phyloP scores from a whole-genome alignment of 2,113 vertebrate genomes.

The Stegostoma tigrinum region DNA sequence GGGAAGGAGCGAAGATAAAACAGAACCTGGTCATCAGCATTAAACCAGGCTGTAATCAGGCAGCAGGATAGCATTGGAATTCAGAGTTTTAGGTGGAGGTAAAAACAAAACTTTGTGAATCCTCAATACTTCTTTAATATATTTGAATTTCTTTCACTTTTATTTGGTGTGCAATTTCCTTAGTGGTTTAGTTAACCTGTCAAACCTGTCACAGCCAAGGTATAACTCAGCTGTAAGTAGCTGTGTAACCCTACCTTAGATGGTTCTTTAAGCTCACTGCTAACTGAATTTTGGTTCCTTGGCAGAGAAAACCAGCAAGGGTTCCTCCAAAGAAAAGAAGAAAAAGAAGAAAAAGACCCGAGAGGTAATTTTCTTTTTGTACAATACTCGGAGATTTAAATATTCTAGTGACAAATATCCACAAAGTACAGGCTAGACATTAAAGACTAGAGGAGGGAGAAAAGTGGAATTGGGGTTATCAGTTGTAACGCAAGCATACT shows the following conservation, averaged over 20 bases:
- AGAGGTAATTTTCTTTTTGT: constrained; percentile 61
- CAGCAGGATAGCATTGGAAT: not conserved
- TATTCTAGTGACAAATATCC: not conserved
- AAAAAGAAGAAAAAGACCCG: constrained; percentile 87
- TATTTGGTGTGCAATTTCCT: not conserved
- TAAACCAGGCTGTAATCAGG: not conserved
- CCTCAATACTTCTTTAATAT: not conserved
- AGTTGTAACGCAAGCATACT: not conserved
- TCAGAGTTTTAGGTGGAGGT: not conserved
- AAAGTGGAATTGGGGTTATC: not conserved
- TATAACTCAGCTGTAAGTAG: too few relatives aligned
- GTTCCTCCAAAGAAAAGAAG: constrained; percentile 71
- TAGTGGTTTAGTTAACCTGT: not conserved
- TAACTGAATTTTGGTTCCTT: constrained; percentile 11
- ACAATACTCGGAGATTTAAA: not conserved
- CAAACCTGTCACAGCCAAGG: not conserved
- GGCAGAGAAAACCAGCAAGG: constrained; percentile 69
- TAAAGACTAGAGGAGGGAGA: not conserved
- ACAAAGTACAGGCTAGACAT: not conserved
- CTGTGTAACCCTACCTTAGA: not conserved
- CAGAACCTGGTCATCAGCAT: not conserved
- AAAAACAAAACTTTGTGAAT: not conserved
- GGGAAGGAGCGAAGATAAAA: not conserved
- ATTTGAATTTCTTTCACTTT: not conserved
- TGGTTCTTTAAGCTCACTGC: not conserved